Conservation (phyloP, 2,888 invertebrate genomes). For the Leucophora obtusa region DNA sequence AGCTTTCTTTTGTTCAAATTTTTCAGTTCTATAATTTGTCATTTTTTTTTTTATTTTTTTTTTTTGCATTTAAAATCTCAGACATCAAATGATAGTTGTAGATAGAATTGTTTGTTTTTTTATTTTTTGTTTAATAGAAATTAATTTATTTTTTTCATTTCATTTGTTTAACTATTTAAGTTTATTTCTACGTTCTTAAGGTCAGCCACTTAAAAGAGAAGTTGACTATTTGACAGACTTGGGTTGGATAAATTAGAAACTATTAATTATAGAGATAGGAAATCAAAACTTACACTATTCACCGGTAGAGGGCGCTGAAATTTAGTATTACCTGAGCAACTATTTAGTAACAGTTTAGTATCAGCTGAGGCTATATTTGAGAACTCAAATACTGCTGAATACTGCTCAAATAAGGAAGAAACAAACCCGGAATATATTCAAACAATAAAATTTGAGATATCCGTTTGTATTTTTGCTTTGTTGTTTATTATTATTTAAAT, state of each 20-base stretch:
- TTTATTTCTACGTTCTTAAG: constrained; percentile 39
- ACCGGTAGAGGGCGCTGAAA: too few species aligned
- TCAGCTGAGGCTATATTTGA: too few species aligned
- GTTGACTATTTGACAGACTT: neutral
- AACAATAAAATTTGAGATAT: too few species aligned
- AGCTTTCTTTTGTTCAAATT: constrained; percentile 24
- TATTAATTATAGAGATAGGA: too few species aligned
- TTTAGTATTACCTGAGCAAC: too few species aligned
- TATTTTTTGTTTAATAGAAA: constrained; percentile 4
- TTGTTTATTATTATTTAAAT: too few species aligned
- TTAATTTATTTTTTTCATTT: constrained; percentile 23
- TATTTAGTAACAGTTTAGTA: too few species aligned
- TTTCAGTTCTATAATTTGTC: constrained; percentile 29
- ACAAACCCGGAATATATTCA: too few species aligned
- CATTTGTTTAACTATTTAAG: constrained; percentile 37
- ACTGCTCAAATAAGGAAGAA: too few species aligned
- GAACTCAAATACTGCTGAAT: too few species aligned
- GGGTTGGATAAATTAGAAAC: neutral
- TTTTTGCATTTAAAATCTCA: neutral
- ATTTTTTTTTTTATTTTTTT: constrained; percentile 1
- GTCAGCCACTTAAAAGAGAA: constrained; percentile 23
- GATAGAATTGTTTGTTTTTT: constrained; percentile 12
- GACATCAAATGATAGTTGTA: constrained; percentile 16
- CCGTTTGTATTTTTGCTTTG: too few species aligned
- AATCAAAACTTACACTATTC: too few species aligned